A percentile compares a stretch with the other conserved stretches of the same genome.
Conservation (phyloP, 2,888 invertebrate genomes). For the Hymenopus coronatus region DNA sequence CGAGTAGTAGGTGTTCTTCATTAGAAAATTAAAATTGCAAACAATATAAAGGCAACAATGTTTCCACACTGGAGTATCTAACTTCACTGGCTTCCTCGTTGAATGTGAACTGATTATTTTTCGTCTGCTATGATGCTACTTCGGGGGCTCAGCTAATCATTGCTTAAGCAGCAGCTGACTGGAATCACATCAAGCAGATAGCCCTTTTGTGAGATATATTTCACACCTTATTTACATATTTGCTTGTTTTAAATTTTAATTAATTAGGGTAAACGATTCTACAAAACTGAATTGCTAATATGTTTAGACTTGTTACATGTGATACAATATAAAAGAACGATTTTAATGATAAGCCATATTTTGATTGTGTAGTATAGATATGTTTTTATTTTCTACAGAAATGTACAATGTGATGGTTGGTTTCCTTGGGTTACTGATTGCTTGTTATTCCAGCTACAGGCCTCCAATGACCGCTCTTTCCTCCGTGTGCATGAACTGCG, state of each 20-base stretch:
- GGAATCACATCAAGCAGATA: conserved; percentile 9
- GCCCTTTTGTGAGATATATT: background rate
- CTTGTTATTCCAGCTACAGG: background rate
- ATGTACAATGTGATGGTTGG: background rate
- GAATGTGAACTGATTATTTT: background rate
- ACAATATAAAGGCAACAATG: too few relatives aligned
- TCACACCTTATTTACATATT: too few relatives aligned
- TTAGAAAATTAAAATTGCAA: too few relatives aligned
- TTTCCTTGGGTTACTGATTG: background rate
- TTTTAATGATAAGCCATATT: background rate
- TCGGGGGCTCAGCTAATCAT: conserved; percentile 16
- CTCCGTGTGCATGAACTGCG: conserved; percentile 24
- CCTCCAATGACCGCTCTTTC: background rate
- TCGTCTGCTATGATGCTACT: background rate
- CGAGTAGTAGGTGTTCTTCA: too few relatives aligned
- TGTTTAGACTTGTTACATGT: too few relatives aligned
- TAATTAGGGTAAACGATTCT: background rate
- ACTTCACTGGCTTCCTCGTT: background rate
- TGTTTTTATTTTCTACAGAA: background rate
- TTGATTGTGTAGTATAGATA: background rate
- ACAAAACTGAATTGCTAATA: too few relatives aligned
- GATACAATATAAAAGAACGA: background rate
- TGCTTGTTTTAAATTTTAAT: background rate
- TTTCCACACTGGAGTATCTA: background rate
- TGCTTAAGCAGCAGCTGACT: background rate